These are phyloP conservation scores for Acanthochromis polyacanthus DNA, from an alignment of 2,113 vertebrate species.

Conservation along the genomic window DNA sequence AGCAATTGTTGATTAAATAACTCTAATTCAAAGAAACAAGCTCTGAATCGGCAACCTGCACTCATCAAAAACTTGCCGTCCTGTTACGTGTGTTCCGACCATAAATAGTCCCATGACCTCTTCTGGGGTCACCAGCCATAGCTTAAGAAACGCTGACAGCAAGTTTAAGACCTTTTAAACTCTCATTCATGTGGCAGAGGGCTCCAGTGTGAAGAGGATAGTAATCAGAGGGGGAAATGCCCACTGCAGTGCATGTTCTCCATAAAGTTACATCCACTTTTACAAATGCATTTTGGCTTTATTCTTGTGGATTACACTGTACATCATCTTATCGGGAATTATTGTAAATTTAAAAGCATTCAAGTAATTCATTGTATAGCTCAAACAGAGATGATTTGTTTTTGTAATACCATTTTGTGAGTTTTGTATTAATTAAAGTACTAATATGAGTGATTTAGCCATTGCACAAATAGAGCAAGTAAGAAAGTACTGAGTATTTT, in stretches of 20 bases:
- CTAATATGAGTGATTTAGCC: slow-evolving; percentile 11
- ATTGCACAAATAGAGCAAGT: slow-evolving; percentile 13
- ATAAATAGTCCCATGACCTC: slow-evolving; percentile 58
- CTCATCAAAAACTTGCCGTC: slow-evolving; percentile 12
- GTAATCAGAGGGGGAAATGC: slow-evolving; percentile 18
- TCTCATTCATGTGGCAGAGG: slow-evolving; percentile 24
- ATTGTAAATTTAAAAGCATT: slow-evolving; percentile 1
- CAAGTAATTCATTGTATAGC: neutral
- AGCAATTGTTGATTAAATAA: slow-evolving; percentile 4
- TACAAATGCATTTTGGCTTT: neutral
- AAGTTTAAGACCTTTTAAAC: slow-evolving; percentile 27
- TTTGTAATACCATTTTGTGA: neutral
- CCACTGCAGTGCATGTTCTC: slow-evolving; percentile 1
- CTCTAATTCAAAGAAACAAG: neutral
- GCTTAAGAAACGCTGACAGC: slow-evolving; percentile 50
- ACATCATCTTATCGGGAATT: neutral
- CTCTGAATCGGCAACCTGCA: neutral
- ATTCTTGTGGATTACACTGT: neutral
- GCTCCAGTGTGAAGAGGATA: neutral
- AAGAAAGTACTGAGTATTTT: neutral
- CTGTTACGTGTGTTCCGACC: slow-evolving; percentile 34
- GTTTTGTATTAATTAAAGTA: slow-evolving; percentile 32
- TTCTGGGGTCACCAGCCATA: slow-evolving; percentile 38
- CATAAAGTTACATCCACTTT: neutral
- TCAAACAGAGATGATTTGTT: neutral